Evolutionary conservation across 2,113 vertebrate genomes (phyloP).

Genomic region (Brachionichthys hirsutus): DNA sequence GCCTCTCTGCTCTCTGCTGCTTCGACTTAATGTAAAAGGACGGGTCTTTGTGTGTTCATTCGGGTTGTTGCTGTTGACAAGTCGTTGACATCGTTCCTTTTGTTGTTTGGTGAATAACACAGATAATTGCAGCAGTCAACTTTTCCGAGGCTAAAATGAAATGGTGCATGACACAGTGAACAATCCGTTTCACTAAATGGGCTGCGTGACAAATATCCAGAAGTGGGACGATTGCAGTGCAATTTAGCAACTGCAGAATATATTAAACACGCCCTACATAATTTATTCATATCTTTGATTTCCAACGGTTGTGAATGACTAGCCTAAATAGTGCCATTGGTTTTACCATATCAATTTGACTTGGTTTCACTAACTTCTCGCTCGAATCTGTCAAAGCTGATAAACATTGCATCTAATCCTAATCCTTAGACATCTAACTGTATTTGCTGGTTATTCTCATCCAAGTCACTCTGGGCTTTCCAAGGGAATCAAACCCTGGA

Average conservation of each 20-base stretch:
- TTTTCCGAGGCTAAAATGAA: conserved; percentile 21
- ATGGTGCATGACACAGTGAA: conserved; percentile 4
- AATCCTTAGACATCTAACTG: conserved; percentile 45
- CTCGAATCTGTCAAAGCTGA: conserved; percentile 62
- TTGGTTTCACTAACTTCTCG: conserved; percentile 49
- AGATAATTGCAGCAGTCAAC: conserved; percentile 20
- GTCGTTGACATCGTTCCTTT: conserved; percentile 2
- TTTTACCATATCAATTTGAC: conserved; percentile 44
- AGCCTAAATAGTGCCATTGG: conserved; percentile 30
- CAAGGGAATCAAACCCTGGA: conserved; percentile 27
- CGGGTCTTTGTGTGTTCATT: too few species aligned
- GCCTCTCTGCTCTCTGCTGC: too few species aligned
- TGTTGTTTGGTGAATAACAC: conserved; percentile 14
- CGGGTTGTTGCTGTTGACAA: too few species aligned
- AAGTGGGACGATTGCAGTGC: conserved; percentile 20
- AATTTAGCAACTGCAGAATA: conserved; percentile 40
- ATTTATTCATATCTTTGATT: conserved; percentile 42
- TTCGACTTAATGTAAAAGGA: too few species aligned
- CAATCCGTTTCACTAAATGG: conserved; percentile 30
- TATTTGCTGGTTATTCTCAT: conserved; percentile 28
- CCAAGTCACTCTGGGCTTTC: conserved; percentile 27
- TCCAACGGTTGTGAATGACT: conserved; percentile 44
- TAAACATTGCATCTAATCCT: conserved; percentile 61
- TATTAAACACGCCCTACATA: conserved; percentile 36
- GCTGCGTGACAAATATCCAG: conserved; percentile 28